These are phyloP conservation scores for Varecia variegata DNA, from an alignment of 2,797 vertebrate genomes.

Conservation along the genomic window DNA sequence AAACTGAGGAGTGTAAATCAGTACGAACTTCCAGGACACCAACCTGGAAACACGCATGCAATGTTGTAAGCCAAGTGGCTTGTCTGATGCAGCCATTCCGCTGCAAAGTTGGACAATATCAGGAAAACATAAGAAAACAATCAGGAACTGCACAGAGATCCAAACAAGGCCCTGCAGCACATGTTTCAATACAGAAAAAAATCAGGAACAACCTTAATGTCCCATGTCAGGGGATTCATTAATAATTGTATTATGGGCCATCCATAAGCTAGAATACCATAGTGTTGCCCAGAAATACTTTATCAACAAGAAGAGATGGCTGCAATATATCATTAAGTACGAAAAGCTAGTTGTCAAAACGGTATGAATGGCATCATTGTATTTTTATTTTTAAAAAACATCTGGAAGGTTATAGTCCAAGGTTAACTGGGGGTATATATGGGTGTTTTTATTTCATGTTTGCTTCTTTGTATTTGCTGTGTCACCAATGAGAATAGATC, in stretches of 20 bases:
- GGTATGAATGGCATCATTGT: background rate
- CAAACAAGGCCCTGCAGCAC: background rate
- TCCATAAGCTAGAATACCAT: no score
- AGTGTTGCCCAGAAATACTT: background rate
- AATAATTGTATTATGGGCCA: background rate
- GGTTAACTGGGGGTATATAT: background rate
- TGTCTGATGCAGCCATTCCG: background rate
- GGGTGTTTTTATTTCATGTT: background rate
- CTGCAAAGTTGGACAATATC: background rate
- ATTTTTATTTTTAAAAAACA: background rate
- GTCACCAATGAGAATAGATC: background rate
- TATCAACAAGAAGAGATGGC: background rate
- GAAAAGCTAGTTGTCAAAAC: background rate
- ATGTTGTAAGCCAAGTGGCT: background rate
- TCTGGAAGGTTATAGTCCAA: background rate
- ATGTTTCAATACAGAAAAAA: background rate
- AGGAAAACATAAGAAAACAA: background rate
- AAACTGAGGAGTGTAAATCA: background rate
- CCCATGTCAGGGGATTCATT: background rate
- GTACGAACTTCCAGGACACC: background rate
- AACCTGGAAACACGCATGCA: rapidly evolving
- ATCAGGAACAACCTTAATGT: background rate
- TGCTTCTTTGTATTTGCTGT: background rate
- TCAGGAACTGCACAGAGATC: background rate
- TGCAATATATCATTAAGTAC: background rate